Evolutionary conservation across 2,888 invertebrate species (phyloP).

Genomic region (Aporophyla lueneburgensis): DNA sequence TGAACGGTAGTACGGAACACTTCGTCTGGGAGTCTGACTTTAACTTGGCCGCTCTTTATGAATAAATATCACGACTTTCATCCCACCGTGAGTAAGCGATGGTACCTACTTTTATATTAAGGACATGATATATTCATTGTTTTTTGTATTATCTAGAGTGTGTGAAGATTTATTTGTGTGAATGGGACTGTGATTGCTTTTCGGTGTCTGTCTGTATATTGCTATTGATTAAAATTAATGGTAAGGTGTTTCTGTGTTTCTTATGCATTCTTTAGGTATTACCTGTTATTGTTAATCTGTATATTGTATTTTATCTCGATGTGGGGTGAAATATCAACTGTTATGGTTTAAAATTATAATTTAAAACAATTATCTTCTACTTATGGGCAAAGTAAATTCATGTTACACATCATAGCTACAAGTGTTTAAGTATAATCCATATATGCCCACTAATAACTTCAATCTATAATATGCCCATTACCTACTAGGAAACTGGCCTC

Average conservation of each 20-base stretch:
- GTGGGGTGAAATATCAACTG: neutral
- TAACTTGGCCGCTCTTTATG: slow-evolving; percentile 1
- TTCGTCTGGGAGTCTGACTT: neutral
- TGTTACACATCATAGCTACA: neutral
- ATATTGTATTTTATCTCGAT: too few species aligned
- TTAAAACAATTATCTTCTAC: neutral
- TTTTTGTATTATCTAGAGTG: neutral
- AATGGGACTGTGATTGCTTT: slow-evolving; percentile 8
- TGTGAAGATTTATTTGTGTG: neutral
- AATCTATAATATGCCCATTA: too few species aligned
- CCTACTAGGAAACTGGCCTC: too few species aligned
- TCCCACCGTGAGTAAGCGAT: slow-evolving; percentile 10
- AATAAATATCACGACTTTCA: slow-evolving; percentile 31
- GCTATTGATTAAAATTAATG: neutral
- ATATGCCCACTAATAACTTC: too few species aligned
- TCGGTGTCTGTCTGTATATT: neutral
- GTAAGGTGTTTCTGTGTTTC: neutral
- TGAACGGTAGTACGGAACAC: neutral
- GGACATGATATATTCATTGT: slow-evolving; percentile 23
- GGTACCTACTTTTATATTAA: slow-evolving; percentile 15
- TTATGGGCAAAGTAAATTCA: neutral
- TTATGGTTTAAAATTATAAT: neutral
- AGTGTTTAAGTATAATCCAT: too few species aligned
- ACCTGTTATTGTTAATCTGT: neutral
- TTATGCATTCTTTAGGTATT: neutral